phyloP scores from a whole-genome alignment of 2,113 vertebrate species.

The Scatophagus argus region DNA sequence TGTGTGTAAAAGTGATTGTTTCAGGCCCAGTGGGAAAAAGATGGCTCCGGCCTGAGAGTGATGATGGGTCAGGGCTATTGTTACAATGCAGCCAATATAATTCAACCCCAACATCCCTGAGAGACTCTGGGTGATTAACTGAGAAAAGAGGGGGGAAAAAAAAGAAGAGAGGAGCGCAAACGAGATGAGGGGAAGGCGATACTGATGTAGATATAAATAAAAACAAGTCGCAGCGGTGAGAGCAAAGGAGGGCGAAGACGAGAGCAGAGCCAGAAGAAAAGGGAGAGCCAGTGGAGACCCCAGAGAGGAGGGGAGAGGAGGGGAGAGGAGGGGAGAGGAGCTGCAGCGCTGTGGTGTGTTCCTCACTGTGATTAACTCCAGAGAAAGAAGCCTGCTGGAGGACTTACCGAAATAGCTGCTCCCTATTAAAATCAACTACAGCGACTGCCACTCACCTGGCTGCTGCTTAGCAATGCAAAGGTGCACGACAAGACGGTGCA shows the following conservation, averaged over 20 bases:
- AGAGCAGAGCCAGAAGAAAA: slow-evolving; percentile 5
- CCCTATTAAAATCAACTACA: slow-evolving; percentile 64
- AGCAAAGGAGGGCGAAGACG: background rate
- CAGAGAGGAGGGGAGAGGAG: slow-evolving; percentile 37
- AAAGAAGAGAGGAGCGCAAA: background rate
- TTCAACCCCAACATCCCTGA: background rate
- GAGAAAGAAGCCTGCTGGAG: slow-evolving; percentile 59
- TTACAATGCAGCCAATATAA: slow-evolving; percentile 6
- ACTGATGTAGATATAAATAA: slow-evolving; percentile 55
- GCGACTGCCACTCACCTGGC: slow-evolving; percentile 68
- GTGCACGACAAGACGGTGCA: background rate
- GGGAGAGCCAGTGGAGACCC: slow-evolving; percentile 39
- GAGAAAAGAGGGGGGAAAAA: slow-evolving; percentile 8
- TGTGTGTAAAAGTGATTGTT: background rate
- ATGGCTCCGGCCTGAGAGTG: background rate
- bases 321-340: slow-evolving; percentile 36
- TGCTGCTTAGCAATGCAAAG: slow-evolving; percentile 57
- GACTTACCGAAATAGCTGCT: slow-evolving; percentile 61
- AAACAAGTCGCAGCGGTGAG: slow-evolving; percentile 23
- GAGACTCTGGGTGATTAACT: slow-evolving; percentile 20
- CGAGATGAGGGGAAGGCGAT: background rate
- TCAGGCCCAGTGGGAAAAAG: background rate
- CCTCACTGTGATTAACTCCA: slow-evolving; percentile 55
- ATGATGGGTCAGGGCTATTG: background rate
- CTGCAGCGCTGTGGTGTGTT: slow-evolving; percentile 11